Percentiles rank a stretch among this genome's conserved stretches.
Evolutionary conservation across 2,797 vertebrate species (phyloP).

Genomic region (Poecilia wingei): DNA sequence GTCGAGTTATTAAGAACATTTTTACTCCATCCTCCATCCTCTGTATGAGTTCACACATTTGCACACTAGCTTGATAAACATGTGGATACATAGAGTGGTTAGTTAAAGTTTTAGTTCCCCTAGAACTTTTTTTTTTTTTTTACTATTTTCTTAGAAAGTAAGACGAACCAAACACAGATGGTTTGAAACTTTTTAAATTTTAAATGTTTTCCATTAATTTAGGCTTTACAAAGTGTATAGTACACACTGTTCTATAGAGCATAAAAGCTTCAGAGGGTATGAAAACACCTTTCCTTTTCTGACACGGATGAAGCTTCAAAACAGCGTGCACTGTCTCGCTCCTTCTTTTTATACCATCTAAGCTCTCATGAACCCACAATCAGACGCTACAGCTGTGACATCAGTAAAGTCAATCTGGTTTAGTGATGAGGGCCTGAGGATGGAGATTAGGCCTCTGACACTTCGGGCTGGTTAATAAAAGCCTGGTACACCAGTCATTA

Average conservation of each 20-base stretch:
- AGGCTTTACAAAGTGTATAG: neutral
- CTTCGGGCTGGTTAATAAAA: conserved; percentile 28
- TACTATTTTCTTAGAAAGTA: neutral
- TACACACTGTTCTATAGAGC: neutral
- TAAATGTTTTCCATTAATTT: neutral
- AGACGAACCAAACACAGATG: neutral
- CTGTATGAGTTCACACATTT: neutral
- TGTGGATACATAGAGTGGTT: neutral
- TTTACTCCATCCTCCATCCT: neutral
- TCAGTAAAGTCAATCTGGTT: conserved; percentile 14
- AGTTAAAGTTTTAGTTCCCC: neutral
- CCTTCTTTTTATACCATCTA: conserved; percentile 8
- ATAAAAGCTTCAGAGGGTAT: neutral
- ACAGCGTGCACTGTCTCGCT: neutral
- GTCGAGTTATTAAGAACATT: neutral
- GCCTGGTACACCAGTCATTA: conserved; percentile 34
- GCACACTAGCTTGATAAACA: neutral
- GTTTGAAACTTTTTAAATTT: neutral
- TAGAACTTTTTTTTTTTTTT: neutral
- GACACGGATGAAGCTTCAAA: neutral
- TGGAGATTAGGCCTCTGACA: conserved; percentile 25
- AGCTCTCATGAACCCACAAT: conserved; percentile 3
- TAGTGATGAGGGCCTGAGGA: conserved; percentile 10
- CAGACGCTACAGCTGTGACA: conserved; percentile 1
- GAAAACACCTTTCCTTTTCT: neutral